These are phyloP conservation scores for Scophthalmus maximus DNA, from an alignment of 2,113 vertebrate genomes.

Conservation along the genomic window DNA sequence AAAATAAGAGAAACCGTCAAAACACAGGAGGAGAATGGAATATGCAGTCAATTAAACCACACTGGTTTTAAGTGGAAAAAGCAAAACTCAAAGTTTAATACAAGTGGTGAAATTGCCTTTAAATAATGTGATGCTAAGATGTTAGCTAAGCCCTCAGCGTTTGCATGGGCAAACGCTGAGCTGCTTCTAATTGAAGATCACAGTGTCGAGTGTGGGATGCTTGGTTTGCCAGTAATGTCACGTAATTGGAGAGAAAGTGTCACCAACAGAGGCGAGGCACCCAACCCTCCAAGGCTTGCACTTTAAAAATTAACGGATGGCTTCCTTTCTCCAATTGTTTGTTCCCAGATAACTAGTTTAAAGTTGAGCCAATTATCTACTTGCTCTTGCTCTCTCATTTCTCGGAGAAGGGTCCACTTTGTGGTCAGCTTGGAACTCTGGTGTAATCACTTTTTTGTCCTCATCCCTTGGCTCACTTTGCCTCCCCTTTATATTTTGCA, in stretches of 20 bases:
- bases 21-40: neutral
- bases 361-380: slow-evolving; percentile 73
- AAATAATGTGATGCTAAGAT: slow-evolving; percentile 45
- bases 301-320: slow-evolving; percentile 75
- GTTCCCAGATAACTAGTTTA: slow-evolving; percentile 75
- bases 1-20: slow-evolving; percentile 29
- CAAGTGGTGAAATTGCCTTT: slow-evolving; percentile 1
- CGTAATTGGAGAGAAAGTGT: slow-evolving; percentile 78
- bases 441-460: slow-evolving; percentile 32
- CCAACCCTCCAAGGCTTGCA: slow-evolving; percentile 63
- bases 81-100: neutral
- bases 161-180: slow-evolving; percentile 12
- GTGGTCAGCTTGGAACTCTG: slow-evolving; percentile 66
- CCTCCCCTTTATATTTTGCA: no score
- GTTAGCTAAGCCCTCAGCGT: slow-evolving; percentile 21
- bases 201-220: slow-evolving; percentile 29
- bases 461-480: neutral
- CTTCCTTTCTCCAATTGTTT: slow-evolving; percentile 77
- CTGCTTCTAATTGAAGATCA: slow-evolving; percentile 53
- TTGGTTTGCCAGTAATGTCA: slow-evolving; percentile 61
- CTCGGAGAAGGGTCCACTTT: slow-evolving; percentile 21
- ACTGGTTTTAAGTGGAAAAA: neutral
- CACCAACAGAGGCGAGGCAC: slow-evolving; percentile 48
- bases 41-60: slow-evolving; percentile 28
- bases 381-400: slow-evolving; percentile 36